A percentile compares a stretch with the other conserved stretches of the same genome.
These are phyloP conservation scores for Notocelia uddmanniana DNA, from an alignment of 2,888 invertebrate genomes.

Conservation along the genomic window DNA sequence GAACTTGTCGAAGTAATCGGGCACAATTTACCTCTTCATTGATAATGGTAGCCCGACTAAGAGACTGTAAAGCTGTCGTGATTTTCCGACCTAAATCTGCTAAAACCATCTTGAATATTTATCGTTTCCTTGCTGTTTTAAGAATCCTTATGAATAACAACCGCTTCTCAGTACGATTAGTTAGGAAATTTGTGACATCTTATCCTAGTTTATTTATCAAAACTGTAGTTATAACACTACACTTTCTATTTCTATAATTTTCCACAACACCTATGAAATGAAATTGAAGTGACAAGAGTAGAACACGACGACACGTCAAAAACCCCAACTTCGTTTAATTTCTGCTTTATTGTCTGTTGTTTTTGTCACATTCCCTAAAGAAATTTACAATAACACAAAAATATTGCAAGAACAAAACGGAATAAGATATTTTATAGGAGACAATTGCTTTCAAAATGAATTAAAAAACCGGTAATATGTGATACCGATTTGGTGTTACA, in stretches of 20 bases:
- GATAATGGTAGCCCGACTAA: constrained; percentile 99
- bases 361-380: neutral
- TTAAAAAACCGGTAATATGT: constrained; percentile 26
- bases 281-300: constrained; percentile 59
- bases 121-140: constrained; percentile 33
- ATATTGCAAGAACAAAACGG: constrained; percentile 8
- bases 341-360: constrained; percentile 2
- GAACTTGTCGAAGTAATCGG: neutral
- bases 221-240: constrained; percentile 29
- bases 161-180: constrained; percentile 6
- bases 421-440: constrained; percentile 1
- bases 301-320: constrained; percentile 71
- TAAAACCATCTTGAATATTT: constrained; percentile 94
- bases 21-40: constrained; percentile 94
- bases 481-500: constrained; percentile 9
- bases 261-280: constrained; percentile 41
- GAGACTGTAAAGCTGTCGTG: constrained; percentile 98
- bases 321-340: constrained; percentile 46
- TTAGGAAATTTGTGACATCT: constrained; percentile 56
- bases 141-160: constrained; percentile 16
- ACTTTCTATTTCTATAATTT: constrained; percentile 46
- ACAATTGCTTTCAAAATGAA: neutral
- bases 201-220: constrained; percentile 46
- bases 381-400: neutral
- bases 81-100: constrained; percentile 99